Conservation (phyloP, 2,888 invertebrate species). For the Apamea monoglypha region DNA sequence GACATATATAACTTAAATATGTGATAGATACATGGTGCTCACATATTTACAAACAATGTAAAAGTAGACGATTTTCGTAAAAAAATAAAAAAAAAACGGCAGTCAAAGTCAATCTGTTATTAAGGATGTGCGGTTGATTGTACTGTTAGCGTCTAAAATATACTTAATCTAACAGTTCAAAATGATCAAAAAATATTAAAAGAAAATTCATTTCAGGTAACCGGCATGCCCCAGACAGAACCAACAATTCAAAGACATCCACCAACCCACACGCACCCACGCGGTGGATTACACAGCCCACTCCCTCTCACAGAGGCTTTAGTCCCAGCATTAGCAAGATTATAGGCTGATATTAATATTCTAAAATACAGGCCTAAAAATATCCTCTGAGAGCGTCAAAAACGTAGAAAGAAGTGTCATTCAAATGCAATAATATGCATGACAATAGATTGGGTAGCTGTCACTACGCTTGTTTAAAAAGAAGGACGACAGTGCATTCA, state of each 20-base stretch:
- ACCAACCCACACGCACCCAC: not conserved
- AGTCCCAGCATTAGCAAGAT: not conserved
- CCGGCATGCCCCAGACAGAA: not conserved
- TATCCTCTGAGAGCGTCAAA: not conserved
- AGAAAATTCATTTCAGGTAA: not conserved
- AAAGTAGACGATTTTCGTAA: too few relatives aligned
- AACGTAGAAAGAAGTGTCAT: not conserved
- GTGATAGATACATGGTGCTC: too few relatives aligned
- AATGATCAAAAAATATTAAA: not conserved
- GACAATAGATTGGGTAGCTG: not conserved
- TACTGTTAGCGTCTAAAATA: not conserved
- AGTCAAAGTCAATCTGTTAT: not conserved
- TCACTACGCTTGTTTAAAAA: not conserved
- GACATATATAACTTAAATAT: too few relatives aligned
- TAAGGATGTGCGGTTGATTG: too few relatives aligned
- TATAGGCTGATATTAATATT: not conserved
- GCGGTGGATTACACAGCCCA: not conserved
- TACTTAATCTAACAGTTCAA: not conserved
- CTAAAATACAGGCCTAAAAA: not conserved
- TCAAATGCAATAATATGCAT: slow-evolving; percentile 10
- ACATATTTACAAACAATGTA: too few relatives aligned
- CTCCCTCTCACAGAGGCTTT: not conserved
- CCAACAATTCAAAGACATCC: not conserved
- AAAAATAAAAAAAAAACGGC: not conserved
- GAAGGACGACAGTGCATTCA: slow-evolving; percentile 2